A percentile compares a stretch with the other conserved stretches of the same genome.
These are phyloP conservation scores for Dasyornis broadbenti DNA, from an alignment of 2,113 vertebrate genomes.

Conservation along the genomic window DNA sequence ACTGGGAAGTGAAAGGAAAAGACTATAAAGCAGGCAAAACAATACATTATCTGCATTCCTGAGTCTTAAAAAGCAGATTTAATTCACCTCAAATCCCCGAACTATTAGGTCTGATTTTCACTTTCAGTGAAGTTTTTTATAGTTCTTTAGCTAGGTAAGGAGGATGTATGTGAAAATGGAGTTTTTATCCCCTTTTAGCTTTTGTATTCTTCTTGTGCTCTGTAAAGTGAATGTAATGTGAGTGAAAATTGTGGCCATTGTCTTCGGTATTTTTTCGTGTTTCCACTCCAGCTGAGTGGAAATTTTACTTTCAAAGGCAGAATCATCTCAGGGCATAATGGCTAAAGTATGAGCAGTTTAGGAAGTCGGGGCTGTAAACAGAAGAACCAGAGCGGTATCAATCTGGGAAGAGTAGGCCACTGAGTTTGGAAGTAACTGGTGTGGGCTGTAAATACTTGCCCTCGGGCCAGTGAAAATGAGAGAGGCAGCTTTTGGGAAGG, in stretches of 20 bases:
- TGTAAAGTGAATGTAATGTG: neutral
- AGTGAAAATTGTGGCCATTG: accelerated
- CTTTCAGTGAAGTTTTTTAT: neutral
- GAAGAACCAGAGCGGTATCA: neutral
- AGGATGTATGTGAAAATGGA: neutral
- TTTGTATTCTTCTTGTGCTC: accelerated
- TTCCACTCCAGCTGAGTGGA: neutral
- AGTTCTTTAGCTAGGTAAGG: neutral
- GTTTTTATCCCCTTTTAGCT: neutral
- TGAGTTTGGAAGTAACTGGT: neutral
- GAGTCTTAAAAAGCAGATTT: neutral
- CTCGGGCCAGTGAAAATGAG: neutral
- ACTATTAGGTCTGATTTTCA: neutral
- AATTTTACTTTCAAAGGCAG: neutral
- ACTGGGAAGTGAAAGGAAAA: neutral
- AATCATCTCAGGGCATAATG: neutral
- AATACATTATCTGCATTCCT: neutral
- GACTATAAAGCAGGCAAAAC: neutral
- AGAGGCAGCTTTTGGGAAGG: neutral
- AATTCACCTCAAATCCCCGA: neutral
- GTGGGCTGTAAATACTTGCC: neutral
- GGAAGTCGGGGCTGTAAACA: neutral
- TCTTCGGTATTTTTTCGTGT: neutral
- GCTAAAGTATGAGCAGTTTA: neutral
- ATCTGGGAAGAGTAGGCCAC: neutral